phyloP scores from a whole-genome alignment of 2,888 invertebrate genomes.

The Tachina fera region DNA sequence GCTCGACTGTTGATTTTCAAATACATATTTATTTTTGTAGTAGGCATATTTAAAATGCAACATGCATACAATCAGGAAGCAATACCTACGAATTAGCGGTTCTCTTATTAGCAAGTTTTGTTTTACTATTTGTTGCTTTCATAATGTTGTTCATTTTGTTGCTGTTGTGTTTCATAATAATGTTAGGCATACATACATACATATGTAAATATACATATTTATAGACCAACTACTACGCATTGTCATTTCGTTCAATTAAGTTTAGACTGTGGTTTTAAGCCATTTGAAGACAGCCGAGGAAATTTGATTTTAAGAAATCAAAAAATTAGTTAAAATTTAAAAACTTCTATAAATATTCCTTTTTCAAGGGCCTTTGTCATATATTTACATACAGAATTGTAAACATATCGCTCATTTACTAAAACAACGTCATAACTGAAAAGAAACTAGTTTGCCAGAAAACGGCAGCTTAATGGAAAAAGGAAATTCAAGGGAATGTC shows the following conservation, averaged over 20 bases:
- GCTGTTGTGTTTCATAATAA: neutral
- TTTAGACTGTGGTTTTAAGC: constrained; percentile 11
- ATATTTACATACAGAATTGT: too few species aligned
- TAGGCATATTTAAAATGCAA: constrained; percentile 79
- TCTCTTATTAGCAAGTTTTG: constrained; percentile 31
- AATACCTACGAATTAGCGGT: constrained; percentile 70
- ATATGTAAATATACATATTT: neutral
- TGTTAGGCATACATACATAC: too few species aligned
- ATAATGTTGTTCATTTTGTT: constrained; percentile 11
- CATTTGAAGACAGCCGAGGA: neutral
- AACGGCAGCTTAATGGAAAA: too few species aligned
- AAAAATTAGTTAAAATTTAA: too few species aligned
- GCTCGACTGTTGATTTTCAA: constrained; percentile 70
- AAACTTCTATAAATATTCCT: too few species aligned
- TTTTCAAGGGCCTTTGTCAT: too few species aligned
- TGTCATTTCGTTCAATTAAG: constrained; percentile 24
- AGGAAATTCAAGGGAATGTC: too few species aligned
- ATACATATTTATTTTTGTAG: constrained; percentile 53
- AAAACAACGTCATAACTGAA: too few species aligned
- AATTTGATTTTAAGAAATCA: too few species aligned
- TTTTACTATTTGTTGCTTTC: constrained; percentile 6
- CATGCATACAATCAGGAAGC: constrained; percentile 73
- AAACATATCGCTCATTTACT: too few species aligned
- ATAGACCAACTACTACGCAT: constrained; percentile 29
- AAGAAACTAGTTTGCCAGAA: too few species aligned